phyloP scores from a whole-genome alignment of 2,888 invertebrate genomes.

The Drosophila pseudotakahashii region DNA sequence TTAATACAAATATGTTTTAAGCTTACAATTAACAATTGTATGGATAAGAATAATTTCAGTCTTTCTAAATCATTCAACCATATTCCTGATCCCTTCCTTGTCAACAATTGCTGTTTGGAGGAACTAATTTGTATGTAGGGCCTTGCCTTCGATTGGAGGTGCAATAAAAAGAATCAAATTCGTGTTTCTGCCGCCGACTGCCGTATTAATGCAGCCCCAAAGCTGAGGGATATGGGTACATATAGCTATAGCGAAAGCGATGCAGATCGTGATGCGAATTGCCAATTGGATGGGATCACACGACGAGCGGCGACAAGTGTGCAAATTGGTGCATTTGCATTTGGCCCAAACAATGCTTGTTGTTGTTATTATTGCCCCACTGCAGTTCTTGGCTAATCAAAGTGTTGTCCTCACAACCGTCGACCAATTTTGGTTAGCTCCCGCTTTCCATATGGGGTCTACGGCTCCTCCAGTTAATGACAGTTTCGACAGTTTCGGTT shows the following conservation, averaged over 20 bases:
- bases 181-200: constrained; percentile 44
- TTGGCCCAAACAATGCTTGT: constrained; percentile 31
- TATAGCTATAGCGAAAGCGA: constrained; percentile 62
- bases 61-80: no score
- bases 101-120: constrained; percentile 1
- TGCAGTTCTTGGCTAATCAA: constrained; percentile 58
- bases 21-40: neutral
- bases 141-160: constrained; percentile 32
- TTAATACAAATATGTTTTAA: no score
- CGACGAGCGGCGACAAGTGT: constrained; percentile 42
- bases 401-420: constrained; percentile 41
- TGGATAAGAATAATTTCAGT: neutral
- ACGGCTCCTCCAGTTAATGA: constrained; percentile 58
- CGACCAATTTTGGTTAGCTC: constrained; percentile 43
- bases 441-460: constrained; percentile 47
- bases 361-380: constrained; percentile 23
- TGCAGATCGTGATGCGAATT: constrained; percentile 65
- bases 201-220: constrained; percentile 35
- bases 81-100: neutral
- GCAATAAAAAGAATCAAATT: constrained; percentile 62
- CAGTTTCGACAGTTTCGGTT: constrained; percentile 73
- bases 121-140: constrained; percentile 47
- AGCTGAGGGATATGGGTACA: constrained; percentile 1
- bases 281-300: constrained; percentile 32
- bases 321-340: constrained; percentile 47